phyloP scores from a whole-genome alignment of 2,113 vertebrate species.

The Urocitellus parryii region DNA sequence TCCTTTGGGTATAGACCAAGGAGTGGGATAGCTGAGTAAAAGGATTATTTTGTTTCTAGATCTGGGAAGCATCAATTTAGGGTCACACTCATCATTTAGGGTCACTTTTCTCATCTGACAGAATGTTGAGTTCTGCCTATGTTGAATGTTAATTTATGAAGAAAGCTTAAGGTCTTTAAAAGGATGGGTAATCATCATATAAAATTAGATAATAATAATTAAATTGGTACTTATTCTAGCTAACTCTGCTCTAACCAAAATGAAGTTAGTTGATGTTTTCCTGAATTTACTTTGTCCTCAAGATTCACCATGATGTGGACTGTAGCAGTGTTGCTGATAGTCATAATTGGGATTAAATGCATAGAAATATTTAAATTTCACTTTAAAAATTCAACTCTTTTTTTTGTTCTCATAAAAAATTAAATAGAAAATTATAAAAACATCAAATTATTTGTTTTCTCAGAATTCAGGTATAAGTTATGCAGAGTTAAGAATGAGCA shows the following conservation, averaged over 20 bases:
- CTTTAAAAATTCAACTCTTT: constrained; percentile 37
- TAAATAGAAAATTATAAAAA: constrained; percentile 52
- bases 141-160: background rate
- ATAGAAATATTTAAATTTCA: background rate
- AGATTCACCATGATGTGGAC: background rate
- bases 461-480: constrained; percentile 37
- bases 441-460: constrained; percentile 1
- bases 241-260: background rate
- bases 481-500: constrained; percentile 24
- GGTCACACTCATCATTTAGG: background rate
- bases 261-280: background rate
- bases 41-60: background rate
- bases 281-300: background rate
- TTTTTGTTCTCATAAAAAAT: background rate
- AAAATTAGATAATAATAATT: background rate
- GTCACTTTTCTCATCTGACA: background rate
- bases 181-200: background rate
- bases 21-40: too few species aligned
- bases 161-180: background rate
- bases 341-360: background rate
- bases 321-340: background rate
- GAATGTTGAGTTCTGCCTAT: background rate
- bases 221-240: background rate
- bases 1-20: too few species aligned
- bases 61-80: background rate